Evolutionary conservation across 2,113 vertebrate species (phyloP), one percentile per base, ranked within the genome.

Genomic region (Lota lota): DNA sequence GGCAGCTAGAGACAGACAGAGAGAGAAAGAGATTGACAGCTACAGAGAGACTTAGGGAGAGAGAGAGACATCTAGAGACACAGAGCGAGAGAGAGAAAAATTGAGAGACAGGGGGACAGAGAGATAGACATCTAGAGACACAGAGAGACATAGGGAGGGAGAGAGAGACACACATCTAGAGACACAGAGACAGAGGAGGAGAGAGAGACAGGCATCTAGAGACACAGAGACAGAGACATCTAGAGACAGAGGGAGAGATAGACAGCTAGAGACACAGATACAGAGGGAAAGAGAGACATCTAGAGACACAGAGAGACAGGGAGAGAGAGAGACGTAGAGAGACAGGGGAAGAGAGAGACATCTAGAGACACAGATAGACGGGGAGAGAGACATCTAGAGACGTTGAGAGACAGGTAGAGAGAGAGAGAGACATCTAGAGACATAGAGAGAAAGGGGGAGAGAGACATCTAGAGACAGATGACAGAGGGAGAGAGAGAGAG

Each of bases 401-500:
- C 28, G 3, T 28, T 5, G 70, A 22, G 12, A 61, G 50, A 22
- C 22, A 64, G 61, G 60, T 24, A 3, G 14, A 36, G 28, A 22
- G 19, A 67, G 50, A 12, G 51, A 56, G 17, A 67, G 51, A 19
- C 2, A 24, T 24, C 24, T 24, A 24, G 53, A 24, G 22, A 24
- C 4, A 4, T 24, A 56, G 64, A 21, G 36, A 17, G 24, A 22
- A 16, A 66, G 47, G 11, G 50, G 16, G 22, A 56, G 16, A 47
- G 61, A 63, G 4, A 5, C 10, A 64, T 17, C 20, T 24, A 47
- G 68, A 63, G 5, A 11, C 11, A 33, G 61, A n/a, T n/a, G 14
- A 64, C n/a, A 24, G 40, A 63, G 61, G 66, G 21, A n/a, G 21
- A 58, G 57, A 64, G 40, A 64, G 22, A 63, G 70, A 63, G 50